Evolutionary conservation across 2,888 invertebrate genomes (phyloP), one percentile per base, ranked within the genome.

Genomic region (Ochlodes sylvanus): DNA sequence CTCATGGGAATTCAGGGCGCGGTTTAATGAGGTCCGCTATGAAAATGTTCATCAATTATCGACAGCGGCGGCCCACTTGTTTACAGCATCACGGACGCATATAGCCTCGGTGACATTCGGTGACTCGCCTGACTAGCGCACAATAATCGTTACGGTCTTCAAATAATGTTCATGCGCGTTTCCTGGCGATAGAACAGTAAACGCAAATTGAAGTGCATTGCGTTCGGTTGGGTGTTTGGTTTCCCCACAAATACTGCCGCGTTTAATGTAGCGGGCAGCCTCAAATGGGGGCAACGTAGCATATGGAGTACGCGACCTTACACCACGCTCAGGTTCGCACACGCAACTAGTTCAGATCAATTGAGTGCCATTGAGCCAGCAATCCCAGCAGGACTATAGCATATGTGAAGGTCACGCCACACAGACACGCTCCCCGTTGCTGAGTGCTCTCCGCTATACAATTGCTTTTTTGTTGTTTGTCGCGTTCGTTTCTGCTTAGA

Each of bases 41-140:
- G 90, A 88, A 89, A 92, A 88, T 86, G 90, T 87, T 87, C 88
- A 87, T 92, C 92, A 92, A 92, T 93, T 92, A 92, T 91, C 92
- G 91, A 86, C 86, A 83, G 87, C 82, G 87, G 86, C 86, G 85
- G 86, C 80, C 77, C 82, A 81, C 86, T 86, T 91, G 91, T 92
- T 92, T 92, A 91, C 90, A 83, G 87, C 85, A 85, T 76, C 85
- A 82, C 80, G 88, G 86, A 89, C 91, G 89, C 90, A 90, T 92
- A 89, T 92, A 92, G 92, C 86, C 84, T 77, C 83, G 76, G 87
- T 87, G 88, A 90, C 87, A 87, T 87, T 88, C 47, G 9, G 47
- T 47, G 44, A 47, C 38, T 86, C 78, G 77, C 80, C 81, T 77
- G 80, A 80, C 79, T 74, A 79, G 78, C 79, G 78, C 79, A 79